Percentiles rank a stretch among this genome's conserved stretches.
Conservation (phyloP, 1,140 invertebrate genomes). For the Diorhabda sublineata region DNA sequence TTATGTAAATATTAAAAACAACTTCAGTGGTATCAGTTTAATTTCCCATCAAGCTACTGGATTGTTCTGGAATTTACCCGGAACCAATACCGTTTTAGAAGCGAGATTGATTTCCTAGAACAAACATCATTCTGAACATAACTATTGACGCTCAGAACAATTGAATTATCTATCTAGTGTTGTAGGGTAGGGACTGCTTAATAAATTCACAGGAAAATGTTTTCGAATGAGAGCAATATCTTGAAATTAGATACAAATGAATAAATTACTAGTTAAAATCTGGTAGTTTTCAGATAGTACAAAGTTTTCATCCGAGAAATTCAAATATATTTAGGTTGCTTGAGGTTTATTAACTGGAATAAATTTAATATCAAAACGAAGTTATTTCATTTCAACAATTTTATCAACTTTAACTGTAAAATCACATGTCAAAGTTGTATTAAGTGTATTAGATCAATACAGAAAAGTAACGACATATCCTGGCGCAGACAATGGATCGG, state of each 20-base stretch:
- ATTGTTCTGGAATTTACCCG: background rate
- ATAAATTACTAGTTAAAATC: background rate
- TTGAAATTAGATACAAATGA: background rate
- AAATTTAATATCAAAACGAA: too few relatives aligned
- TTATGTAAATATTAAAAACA: background rate
- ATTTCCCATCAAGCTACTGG: background rate
- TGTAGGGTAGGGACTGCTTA: background rate
- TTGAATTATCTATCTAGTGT: conserved; percentile 3
- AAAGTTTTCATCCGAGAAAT: background rate
- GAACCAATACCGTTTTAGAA: background rate
- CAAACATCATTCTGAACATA: background rate
- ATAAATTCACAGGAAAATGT: background rate
- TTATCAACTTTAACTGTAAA: too few relatives aligned
- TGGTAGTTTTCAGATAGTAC: background rate
- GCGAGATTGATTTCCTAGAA: background rate
- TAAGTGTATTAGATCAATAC: too few relatives aligned
- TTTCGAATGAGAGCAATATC: background rate
- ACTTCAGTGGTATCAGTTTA: background rate
- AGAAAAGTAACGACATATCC: too few relatives aligned
- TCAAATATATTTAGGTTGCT: background rate
- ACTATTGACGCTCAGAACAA: conserved; percentile 2
- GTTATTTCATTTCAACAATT: too few relatives aligned
- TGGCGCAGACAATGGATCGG: too few relatives aligned
- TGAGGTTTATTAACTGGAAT: too few relatives aligned
- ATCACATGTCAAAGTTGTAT: too few relatives aligned